Base-by-base conservation (phyloP, 2,797 vertebrate species). In the Manis pentadactyla region DNA sequence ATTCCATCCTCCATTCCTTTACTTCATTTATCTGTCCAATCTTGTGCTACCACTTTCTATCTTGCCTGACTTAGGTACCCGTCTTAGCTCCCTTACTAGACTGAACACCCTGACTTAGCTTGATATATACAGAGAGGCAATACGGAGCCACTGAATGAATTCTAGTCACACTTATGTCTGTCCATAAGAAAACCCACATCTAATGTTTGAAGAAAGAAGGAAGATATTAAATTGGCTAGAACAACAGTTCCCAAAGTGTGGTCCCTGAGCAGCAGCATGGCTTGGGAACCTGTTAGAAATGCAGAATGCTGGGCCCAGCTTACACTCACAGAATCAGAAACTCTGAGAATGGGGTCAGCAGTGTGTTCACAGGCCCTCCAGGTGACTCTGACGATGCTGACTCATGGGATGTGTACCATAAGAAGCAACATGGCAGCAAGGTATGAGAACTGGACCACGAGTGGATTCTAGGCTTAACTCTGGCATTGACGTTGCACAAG, bases 161-260 rank as follows among this genome's bases (percentile, higher is more conserved):
- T 66, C 23, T 64, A 89, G 46, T 74, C 53, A 69, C 39, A 86
- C 31, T 87, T 83, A 75, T 11, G 14, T 87, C 55, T 82, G 2
- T 46, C 86, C 57, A 53, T 17, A 37, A 73, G 74, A 95, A 85
- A 71, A 87, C 17, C 59, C 53, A n/a, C 27, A 82, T 71, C 74
- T 79, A 92, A 49, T 64, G 39, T 95, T 51, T 79, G 46, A 69
- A 42, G 74, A 55, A 78, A 85, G 34, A 84, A 94, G 86, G n/a
- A 79, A 90, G 51, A 51, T 2, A 78, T 61, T n/a, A 69, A 86
- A 46, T 12, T 12, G 46, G 10, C 57, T 34, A 49, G 5, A 71
- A 31, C 81, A 71, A 39, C 0, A 4, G 21, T 74, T 96, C 87
- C 89, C 78, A 11, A 73, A 86, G 78, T 83, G 42, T 23, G 34